Base-by-base conservation (phyloP, 2,888 invertebrate genomes). In the Cylindroiulus punctatus region DNA sequence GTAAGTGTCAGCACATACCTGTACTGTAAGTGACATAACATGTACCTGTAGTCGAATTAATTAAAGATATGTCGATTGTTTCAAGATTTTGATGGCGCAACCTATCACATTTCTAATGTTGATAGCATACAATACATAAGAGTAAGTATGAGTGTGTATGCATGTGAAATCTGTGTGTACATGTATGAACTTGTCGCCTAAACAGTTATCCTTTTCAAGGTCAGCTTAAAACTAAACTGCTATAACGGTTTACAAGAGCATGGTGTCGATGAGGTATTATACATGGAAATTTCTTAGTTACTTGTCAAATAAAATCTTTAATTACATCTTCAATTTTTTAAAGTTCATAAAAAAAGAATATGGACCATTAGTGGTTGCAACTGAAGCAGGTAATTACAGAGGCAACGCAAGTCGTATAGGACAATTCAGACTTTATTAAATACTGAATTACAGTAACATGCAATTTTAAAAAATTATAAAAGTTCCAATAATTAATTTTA, bases 321-420 rank as follows among this genome's bases (percentile, higher is more conserved):
- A 65, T 65, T 10, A 22, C 65, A 26, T 8, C 22, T 65, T 7
- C 19, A n/a, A 52, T 52, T 36, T 81, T 82, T 82, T 81, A 4
- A 40, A 82, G 82, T 82, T 82, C 8, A n/a, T 82, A n/a, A 82
- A 82, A 42, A 82, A 82, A 0, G 82, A 82, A 82, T 82, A 82
- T 82, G 82, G 82, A 5, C 82, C 82, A 32, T 82, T 82, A 82
- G 2, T 82, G 42, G 82, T 82, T n/a, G 32, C 32, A 36, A 82
- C 82, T 40, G 82, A 82, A 82, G 32, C 36, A 40, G 82, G 82
- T 82, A 82, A 82, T 82, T 7, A 36, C 36, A 36, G 36, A 2
- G 7, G 36, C 36, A 36, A 4, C 7, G 36, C 36, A 36, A 4
- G 7, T 36, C 36, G 7, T 36, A 36, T 36, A 4, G n/a, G 7